These are phyloP conservation scores for Palaemon carinicauda DNA, from an alignment of 1,140 invertebrate species.

Conservation along the genomic window DNA sequence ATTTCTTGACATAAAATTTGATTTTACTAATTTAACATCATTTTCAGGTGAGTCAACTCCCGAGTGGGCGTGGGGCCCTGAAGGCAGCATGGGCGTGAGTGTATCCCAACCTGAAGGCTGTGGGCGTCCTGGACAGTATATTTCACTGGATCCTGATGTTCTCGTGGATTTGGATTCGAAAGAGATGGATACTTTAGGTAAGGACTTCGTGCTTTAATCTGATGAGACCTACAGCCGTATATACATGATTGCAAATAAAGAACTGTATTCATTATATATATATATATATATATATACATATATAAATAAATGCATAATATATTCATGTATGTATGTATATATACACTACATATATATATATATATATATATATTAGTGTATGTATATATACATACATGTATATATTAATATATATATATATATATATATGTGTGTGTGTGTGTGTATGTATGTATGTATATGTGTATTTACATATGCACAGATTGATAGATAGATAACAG, in stretches of 20 bases:
- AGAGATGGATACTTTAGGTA: slow-evolving; percentile 18
- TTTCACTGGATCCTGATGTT: slow-evolving; percentile 21
- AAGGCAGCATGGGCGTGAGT: slow-evolving; percentile 19
- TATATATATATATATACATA: neutral
- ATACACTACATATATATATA: neutral
- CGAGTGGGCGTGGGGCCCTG: slow-evolving; percentile 35
- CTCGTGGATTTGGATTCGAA: neutral
- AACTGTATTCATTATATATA: too few species aligned
- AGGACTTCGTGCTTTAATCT: neutral
- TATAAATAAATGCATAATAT: too few species aligned
- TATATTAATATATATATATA: neutral
- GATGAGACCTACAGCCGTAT: too few species aligned
- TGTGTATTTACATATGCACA: too few species aligned
- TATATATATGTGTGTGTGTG: neutral
- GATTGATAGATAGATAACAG: too few species aligned
- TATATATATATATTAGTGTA: neutral
- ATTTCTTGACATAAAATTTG: too few species aligned
- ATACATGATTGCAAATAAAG: too few species aligned
- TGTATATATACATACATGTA: neutral
- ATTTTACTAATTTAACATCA: neutral
- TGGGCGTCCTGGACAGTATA: slow-evolving; percentile 28
- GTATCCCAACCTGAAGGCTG: slow-evolving; percentile 39
- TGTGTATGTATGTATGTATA: neutral
- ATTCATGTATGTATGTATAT: too few species aligned
- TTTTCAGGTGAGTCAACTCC: neutral